A percentile compares a stretch with the other conserved stretches of the same genome.
phyloP scores from a whole-genome alignment of 2,888 invertebrate genomes.

The Drosophila buzzatii region DNA sequence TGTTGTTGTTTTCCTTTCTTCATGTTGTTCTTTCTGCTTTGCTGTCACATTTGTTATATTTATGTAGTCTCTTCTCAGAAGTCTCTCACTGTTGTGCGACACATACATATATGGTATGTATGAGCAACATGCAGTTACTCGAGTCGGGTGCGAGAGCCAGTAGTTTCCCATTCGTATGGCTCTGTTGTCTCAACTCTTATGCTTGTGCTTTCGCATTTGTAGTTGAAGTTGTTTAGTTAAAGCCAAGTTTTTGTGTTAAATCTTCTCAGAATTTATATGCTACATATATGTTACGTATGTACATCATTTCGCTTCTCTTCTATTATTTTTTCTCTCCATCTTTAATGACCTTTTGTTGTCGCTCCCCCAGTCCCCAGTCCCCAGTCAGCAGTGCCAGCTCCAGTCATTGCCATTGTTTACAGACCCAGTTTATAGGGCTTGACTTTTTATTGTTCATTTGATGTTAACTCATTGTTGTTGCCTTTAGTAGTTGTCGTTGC shows the following conservation, averaged over 20 bases:
- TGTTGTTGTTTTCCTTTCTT: not conserved
- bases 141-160: constrained; percentile 9
- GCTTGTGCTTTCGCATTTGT: constrained; percentile 4
- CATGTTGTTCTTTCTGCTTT: constrained; percentile 9
- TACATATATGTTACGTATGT: constrained; percentile 7
- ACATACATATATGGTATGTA: not conserved
- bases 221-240: constrained; percentile 36
- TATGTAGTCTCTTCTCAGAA: constrained; percentile 35
- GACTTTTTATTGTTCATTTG: constrained; percentile 44
- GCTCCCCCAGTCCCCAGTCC: not conserved
- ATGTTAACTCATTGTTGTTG: constrained; percentile 25
- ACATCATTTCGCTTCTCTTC: not conserved
- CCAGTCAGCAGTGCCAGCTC: not conserved
- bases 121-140: constrained; percentile 19
- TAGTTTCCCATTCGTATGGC: not conserved
- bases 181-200: constrained; percentile 5
- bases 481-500: constrained; percentile 15
- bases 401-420: constrained; percentile 31
- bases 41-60: constrained; percentile 44
- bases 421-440: constrained; percentile 23
- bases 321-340: constrained; percentile 4
- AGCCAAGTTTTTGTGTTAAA: constrained; percentile 41
- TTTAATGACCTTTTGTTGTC: constrained; percentile 30
- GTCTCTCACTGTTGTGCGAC: constrained; percentile 28
- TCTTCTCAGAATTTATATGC: constrained; percentile 49